Percentiles rank a stretch among this genome's conserved stretches.
Evolutionary conservation across 1,140 invertebrate genomes (phyloP).

Genomic region (Temnothorax longispinosus): DNA sequence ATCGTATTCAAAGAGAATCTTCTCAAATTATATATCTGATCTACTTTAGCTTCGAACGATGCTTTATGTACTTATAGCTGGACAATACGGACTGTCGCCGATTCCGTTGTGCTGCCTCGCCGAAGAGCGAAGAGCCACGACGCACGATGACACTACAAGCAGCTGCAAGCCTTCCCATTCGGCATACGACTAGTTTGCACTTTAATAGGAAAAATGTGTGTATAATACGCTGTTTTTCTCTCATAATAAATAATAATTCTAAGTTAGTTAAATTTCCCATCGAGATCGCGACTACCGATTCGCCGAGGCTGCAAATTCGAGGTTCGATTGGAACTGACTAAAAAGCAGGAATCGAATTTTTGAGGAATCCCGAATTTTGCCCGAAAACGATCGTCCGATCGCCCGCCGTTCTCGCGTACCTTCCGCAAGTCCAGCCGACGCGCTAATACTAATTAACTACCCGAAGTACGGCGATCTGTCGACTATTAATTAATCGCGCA

Average conservation of each 20-base stretch:
- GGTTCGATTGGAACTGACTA: not conserved
- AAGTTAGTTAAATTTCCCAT: not conserved
- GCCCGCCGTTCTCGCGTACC: not conserved
- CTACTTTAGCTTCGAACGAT: not conserved
- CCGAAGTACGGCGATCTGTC: conserved; percentile 68
- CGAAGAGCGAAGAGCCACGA: not conserved
- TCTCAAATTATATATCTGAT: not conserved
- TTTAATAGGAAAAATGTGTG: conserved; percentile 46
- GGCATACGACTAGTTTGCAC: conserved; percentile 67
- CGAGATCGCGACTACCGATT: not conserved
- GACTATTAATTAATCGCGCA: conserved; percentile 66
- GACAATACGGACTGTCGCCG: not conserved
- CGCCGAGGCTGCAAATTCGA: not conserved
- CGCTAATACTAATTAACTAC: conserved; percentile 79
- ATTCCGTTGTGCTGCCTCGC: not conserved
- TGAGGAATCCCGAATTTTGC: not conserved
- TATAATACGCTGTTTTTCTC: conserved; percentile 2
- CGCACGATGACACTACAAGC: not conserved
- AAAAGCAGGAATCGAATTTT: not conserved
- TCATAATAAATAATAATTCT: conserved; percentile 50
- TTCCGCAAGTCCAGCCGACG: conserved; percentile 48
- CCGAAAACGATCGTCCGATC: not conserved
- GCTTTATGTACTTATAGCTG: conserved; percentile 1
- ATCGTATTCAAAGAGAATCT: not conserved
- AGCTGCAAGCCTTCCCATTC: conserved; percentile 9